These are phyloP conservation scores for Coelopa pilipes DNA, from an alignment of 2,888 invertebrate genomes.

Conservation along the genomic window DNA sequence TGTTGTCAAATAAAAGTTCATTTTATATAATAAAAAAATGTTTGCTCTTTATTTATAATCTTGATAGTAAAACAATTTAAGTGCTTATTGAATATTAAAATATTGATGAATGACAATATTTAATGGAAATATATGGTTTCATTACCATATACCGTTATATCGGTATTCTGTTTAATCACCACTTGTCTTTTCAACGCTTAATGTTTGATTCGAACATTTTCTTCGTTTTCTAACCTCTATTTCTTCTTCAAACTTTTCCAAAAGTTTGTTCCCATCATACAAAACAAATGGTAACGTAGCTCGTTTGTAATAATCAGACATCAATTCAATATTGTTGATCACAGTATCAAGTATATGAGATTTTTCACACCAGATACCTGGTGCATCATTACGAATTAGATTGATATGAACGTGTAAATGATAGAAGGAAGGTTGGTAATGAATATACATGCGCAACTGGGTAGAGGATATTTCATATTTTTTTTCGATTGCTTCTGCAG, in stretches of 20 bases:
- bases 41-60: too few relatives aligned
- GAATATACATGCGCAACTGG: constrained; percentile 85
- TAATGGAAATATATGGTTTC: too few relatives aligned
- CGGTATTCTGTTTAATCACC: too few relatives aligned
- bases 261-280: constrained; percentile 80
- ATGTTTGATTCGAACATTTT: too few relatives aligned
- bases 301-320: constrained; percentile 84
- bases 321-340: constrained; percentile 88
- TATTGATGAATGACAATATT: too few relatives aligned
- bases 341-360: constrained; percentile 89
- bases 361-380: constrained; percentile 85
- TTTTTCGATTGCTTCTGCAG: constrained; percentile 78
- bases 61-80: too few relatives aligned
- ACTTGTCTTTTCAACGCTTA: too few relatives aligned
- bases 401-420: constrained; percentile 96
- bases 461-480: constrained; percentile 78
- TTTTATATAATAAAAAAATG: too few relatives aligned
- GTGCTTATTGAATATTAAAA: too few relatives aligned
- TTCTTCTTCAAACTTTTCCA: constrained; percentile 70
- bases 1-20: too few relatives aligned
- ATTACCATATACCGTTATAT: too few relatives aligned
- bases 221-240: constrained; percentile 22
- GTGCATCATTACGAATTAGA: constrained; percentile 80
- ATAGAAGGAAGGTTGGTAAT: constrained; percentile 97
- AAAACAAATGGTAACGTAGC: constrained; percentile 84